phyloP scores from a whole-genome alignment of 2,888 invertebrate species.

The Mesorhabditis belari region DNA sequence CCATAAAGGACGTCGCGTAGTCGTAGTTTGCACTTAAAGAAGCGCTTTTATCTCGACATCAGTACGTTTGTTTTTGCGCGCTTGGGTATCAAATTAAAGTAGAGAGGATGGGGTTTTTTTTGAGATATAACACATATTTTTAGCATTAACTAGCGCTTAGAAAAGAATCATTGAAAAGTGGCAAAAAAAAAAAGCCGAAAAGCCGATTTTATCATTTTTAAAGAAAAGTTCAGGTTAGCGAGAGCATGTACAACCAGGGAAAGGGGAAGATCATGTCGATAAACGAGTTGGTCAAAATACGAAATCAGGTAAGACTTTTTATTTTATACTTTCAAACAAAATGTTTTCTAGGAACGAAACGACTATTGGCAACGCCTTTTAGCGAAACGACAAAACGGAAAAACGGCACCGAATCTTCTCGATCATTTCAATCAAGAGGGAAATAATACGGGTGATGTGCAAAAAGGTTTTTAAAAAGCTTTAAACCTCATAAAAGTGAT shows the following conservation, averaged over 20 bases:
- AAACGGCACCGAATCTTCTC: slow-evolving; percentile 39
- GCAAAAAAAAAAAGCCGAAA: no score
- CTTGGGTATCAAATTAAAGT: no score
- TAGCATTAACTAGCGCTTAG: no score
- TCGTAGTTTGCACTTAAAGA: no score
- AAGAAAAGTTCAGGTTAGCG: slow-evolving; percentile 73
- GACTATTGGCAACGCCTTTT: slow-evolving; percentile 34
- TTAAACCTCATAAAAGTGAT: neutral
- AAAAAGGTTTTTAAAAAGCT: slow-evolving; percentile 28
- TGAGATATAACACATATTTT: no score
- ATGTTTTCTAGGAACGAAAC: slow-evolving; percentile 60
- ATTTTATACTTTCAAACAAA: neutral
- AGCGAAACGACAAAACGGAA: slow-evolving; percentile 42
- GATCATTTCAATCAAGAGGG: slow-evolving; percentile 36
- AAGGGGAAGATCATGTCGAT: slow-evolving; percentile 81
- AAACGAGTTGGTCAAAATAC: slow-evolving; percentile 73
- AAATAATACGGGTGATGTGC: slow-evolving; percentile 37
- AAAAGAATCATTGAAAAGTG: no score
- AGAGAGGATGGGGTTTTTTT: no score
- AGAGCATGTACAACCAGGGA: slow-evolving; percentile 85
- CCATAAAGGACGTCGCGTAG: no score
- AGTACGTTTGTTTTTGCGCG: no score
- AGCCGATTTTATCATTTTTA: no score
- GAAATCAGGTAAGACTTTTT: slow-evolving; percentile 65
- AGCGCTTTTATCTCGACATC: no score